Evolutionary conservation across 2,113 vertebrate genomes (phyloP).

Genomic region (Oxyruncus cristatus): DNA sequence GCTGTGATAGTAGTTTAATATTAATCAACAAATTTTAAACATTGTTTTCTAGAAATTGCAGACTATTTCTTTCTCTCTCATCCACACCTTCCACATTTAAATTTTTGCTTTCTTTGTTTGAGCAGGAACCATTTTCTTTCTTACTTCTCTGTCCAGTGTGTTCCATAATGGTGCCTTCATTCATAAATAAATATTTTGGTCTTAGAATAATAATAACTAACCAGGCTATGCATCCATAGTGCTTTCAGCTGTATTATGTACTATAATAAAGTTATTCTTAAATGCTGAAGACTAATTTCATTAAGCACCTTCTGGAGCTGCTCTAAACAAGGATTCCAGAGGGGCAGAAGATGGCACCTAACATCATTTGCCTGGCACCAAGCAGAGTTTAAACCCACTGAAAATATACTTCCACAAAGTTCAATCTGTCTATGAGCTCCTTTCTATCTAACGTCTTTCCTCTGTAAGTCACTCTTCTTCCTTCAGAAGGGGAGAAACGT

Average conservation of each 20-base stretch:
- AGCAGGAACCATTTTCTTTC: background rate
- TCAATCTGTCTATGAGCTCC: background rate
- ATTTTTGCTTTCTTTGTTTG: background rate
- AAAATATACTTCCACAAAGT: background rate
- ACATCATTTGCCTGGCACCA: background rate
- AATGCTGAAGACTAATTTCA: background rate
- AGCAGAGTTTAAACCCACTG: background rate
- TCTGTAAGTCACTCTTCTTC: background rate
- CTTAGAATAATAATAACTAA: background rate
- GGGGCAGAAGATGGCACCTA: background rate
- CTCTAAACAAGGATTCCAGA: background rate
- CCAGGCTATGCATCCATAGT: background rate
- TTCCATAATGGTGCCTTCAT: background rate
- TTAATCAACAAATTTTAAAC: background rate
- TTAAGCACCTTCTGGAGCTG: background rate
- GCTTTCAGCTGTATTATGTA: background rate
- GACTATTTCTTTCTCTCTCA: background rate
- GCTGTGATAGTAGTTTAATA: background rate
- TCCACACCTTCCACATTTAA: background rate
- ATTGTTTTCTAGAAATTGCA: background rate
- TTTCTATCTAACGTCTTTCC: background rate
- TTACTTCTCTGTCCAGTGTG: background rate
- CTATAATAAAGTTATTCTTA: background rate
- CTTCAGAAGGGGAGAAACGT: accelerated
- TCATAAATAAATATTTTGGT: background rate